Evolutionary conservation across 2,888 invertebrate species (phyloP), one percentile per base, ranked within the genome.

Genomic region (Deilephila porcellus): DNA sequence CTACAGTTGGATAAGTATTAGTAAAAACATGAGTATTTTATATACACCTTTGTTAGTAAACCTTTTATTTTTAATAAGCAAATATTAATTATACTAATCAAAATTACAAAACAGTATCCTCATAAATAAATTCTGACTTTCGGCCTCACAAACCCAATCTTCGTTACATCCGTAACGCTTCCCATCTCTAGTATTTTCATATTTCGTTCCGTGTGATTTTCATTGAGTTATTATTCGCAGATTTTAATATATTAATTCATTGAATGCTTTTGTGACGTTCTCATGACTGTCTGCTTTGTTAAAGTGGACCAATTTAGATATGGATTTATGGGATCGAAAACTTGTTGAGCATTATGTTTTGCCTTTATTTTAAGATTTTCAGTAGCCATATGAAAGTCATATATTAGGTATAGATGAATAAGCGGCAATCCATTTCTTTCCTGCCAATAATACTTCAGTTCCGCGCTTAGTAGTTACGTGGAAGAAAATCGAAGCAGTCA

Each of bases 191-290:
- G 17, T 67, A 52, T 52, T 67, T 67, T 67, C 7, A 67, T 67
- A 67, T 67, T 67, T 67, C 67, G 67, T 67, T 25, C 67, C 67
- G 45, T 67, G 52, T 67, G 67, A 67, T 67, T 52, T 67, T 64
- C 64, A 64, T 64, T 67, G 20, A 67, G 45, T 67, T 67, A n/a
- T 67, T 67, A 67, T 67, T 67, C 25, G 20, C 25, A 52, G 25
- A 45, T 52, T 67, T 67, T 67, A 67, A 70, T 67, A 72, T 73
- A 73, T 59, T 72, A 60, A 67, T 52, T 20, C 45, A 67, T 64
- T 64, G 37, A 45, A 52, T 52, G 67, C 20, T 52, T 67, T 37
- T 63, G n/a, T 63, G 63, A 63, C 34, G 45, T 45, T 52, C 52
- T 17, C n/a, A 67, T 67, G 45, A 25, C 14, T 67, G 5, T 17